phyloP scores from a whole-genome alignment of 2,113 vertebrate genomes.

The Syngnathus typhle region DNA sequence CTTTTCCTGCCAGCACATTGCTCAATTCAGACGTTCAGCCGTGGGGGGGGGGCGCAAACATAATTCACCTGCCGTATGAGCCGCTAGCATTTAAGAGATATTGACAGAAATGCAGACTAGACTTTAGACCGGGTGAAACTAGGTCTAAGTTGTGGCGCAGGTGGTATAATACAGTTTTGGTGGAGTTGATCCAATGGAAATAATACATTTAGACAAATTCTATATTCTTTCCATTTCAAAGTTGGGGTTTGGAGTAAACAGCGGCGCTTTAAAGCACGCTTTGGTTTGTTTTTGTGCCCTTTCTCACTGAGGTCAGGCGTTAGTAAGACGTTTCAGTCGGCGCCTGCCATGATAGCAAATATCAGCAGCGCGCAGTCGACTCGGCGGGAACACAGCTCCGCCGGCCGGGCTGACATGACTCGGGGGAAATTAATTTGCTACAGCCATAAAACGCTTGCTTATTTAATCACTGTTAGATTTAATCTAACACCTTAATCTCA shows the following conservation, averaged over 20 bases:
- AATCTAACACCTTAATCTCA: constrained; percentile 54
- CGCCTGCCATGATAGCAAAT: constrained; percentile 23
- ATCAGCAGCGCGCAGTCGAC: constrained; percentile 27
- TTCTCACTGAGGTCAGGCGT: constrained; percentile 4
- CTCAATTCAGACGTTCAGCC: constrained; percentile 56
- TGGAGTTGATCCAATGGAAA: no score
- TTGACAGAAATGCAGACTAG: neutral
- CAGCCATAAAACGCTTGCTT: constrained; percentile 57
- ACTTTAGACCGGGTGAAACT: no score
- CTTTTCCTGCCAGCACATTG: constrained; percentile 67
- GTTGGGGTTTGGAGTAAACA: neutral
- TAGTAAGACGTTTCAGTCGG: constrained; percentile 6
- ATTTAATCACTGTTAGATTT: constrained; percentile 63
- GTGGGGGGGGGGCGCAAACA: constrained; percentile 11
- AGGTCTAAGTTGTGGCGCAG: no score
- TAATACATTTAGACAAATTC: no score
- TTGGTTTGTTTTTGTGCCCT: constrained; percentile 9
- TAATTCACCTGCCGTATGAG: constrained; percentile 44
- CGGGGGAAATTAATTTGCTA: constrained; percentile 63
- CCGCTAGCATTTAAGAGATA: constrained; percentile 40
- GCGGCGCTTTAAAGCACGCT: neutral
- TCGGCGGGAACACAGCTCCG: constrained; percentile 28
- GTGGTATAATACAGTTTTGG: no score
- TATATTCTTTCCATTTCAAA: neutral
- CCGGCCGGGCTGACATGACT: constrained; percentile 45